Base-by-base conservation (phyloP, 2,888 invertebrate species). In the Geotrupes spiniger region DNA sequence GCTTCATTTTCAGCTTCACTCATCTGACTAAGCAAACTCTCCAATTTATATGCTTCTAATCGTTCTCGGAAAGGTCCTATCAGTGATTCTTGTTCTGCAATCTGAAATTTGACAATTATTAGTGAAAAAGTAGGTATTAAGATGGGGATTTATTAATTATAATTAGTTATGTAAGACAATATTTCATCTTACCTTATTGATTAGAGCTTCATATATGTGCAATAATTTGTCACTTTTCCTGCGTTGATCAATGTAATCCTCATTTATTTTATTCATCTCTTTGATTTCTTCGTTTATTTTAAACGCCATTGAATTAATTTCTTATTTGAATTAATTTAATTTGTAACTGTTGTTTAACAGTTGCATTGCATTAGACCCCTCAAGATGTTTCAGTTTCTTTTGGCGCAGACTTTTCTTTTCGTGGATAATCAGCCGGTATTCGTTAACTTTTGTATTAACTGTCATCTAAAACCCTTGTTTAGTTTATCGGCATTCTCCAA, bases 41-140 rank as follows among this genome's bases (percentile, higher is more conserved):
- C 78, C 33, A 63, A 50, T 58, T 78, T 76, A 61, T 69, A 79
- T 1, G 68, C 67, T 58, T 77, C 73, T 31, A 79, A 57, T 58
- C 78, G 77, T 6, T 74, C 73, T 53, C 71, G 63, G 49, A 73
- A 73, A 16, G 73, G 72, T 8, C 66, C 71, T 51, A 73, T 67
- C 5, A 71, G 49, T 4, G 53, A 43, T 15, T 68, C 62, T 52
- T 71, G 65, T 36, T 64, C 63, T 26, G 48, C 47, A 42, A 63
- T 58, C 60, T 62, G 50, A 42, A 36, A 10, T 28, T 29, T 36
- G 14, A 9, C 11, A 36, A 36, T 14, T 37, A 11, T 37, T 43
- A 5, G 6, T n/a, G 21, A 4, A 4, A 21, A 4, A 4, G 3
- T 4, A 21, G 21, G 3, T 21, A 21, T 6, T 21, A 21, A 21